phyloP scores from a whole-genome alignment of 2,797 vertebrate genomes.

The Anas georgica region DNA sequence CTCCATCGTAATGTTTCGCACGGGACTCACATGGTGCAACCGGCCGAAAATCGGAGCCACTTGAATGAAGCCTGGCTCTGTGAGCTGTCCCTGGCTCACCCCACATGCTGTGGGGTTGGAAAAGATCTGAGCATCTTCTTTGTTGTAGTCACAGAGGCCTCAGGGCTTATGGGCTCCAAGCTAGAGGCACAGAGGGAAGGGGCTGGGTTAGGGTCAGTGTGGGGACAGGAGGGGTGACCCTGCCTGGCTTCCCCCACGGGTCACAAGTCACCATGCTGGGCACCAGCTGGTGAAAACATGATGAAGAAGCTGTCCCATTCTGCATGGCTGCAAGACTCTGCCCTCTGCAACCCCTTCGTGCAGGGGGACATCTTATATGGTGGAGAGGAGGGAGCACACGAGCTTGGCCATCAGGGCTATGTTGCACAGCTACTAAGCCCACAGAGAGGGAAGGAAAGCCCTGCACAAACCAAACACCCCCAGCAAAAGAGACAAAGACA shows the following conservation, averaged over 20 bases:
- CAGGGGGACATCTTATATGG: background rate
- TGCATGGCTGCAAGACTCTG: background rate
- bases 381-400: background rate
- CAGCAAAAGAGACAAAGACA: background rate
- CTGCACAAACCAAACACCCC: background rate
- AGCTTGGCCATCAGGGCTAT: background rate
- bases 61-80: background rate
- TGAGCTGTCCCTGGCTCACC: background rate
- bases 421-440: background rate
- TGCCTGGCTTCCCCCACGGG: background rate
- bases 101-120: background rate
- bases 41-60: background rate
- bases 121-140: background rate
- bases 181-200: background rate
- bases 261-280: background rate
- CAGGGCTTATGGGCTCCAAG: background rate
- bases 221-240: background rate
- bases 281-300: background rate
- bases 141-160: background rate
- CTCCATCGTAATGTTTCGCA: background rate
- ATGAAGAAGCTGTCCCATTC: background rate
- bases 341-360: background rate
- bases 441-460: background rate
- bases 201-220: fast-evolving
- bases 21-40: background rate